Evolutionary conservation across 2,888 invertebrate genomes (phyloP), one percentile per base, ranked within the genome.

Genomic region (Danaus chrysippus): DNA sequence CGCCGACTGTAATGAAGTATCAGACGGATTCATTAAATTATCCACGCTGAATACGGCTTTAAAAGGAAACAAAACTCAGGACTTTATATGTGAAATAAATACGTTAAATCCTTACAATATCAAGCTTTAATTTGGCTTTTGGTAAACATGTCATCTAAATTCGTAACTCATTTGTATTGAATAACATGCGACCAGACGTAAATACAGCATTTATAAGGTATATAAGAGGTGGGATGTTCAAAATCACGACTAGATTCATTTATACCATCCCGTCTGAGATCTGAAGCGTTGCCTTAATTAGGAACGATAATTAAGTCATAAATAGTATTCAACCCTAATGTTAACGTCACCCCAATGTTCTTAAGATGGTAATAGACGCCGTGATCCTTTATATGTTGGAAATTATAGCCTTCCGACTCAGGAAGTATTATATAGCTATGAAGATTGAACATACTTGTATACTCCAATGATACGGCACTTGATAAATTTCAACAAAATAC

Each of bases 241-340:
- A 62, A 67, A 64, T 66, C 66, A 56, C 54, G 60, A 19, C 56
- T 55, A 52, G 65, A 68, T 70, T 68, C 68, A 70, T 70, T 70
- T 67, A 68, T 66, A 64, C 67, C 68, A 70, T 67, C 68, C 67
- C 66, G 63, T 34, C 61, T 56, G 64, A 62, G 64, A 62, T 64
- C 65, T 70, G 71, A 71, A 68, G 70, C 69, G 67, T 67, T 66
- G 68, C 67, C 65, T 71, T 71, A 70, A 71, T 71, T 71, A 70
- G 65, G 67, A 55, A 58, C 63, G 66, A 68, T 71, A 71, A 71
- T 70, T 71, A 67, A 68, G 63, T 65, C 69, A 68, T 70, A 71
- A 71, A 71, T 70, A 70, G 63, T 59, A 68, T 49, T 17, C 46
- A 46, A 46, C 46, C 46, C 46, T 15, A 17, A 49, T 49, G 49